Evolutionary conservation across 2,113 vertebrate genomes (phyloP), one percentile per base, ranked within the genome.

Genomic region (Enhydra lutris): DNA sequence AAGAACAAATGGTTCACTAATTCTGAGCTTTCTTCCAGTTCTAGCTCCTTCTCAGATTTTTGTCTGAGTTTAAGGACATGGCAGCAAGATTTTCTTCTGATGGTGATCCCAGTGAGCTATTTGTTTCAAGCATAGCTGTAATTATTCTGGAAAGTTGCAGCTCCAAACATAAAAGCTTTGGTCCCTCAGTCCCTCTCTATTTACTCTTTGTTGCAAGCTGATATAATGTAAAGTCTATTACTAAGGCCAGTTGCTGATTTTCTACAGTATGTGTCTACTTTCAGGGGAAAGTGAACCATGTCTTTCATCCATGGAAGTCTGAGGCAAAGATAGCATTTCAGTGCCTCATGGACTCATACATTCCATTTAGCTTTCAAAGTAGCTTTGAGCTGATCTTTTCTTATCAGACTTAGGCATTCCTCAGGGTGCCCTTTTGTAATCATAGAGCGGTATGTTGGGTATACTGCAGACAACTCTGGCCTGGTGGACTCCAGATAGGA

Each of bases 321-420:
- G 57, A 69, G 69, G 52, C 17, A 84, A 10, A 80, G 63, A 92
- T 45, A 36, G 36, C 52, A 89, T 91, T 45, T 90, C 36, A 42
- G 52, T 59, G 82, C 93, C 24, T 95, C 36, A 13, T 26, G 29
- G 65, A 93, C 12, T 61, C 3, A 8, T 6, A 31, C 15, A 81
- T 97, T 61, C 55, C 79, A 74, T 74, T 94, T 81, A 73, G 78
- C 31, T 89, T 97, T 91, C 65, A 79, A 81, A 94, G 89, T 15
- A 91, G 71, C 57, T 65, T 86, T 78, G 52, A 79, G 36, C 86
- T n/a, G 91, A 42, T 94, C 63, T 95, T 86, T 91, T 79, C 85
- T 95, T 91, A 86, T 69, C 89, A 82, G 76, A 36, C 39, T 6
- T 52, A 3, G 7, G 15, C 45, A 29, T 73, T 93, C 71, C 95